Conservation (phyloP, 2,797 vertebrate species). For the Muraenolepis orangiensis region DNA sequence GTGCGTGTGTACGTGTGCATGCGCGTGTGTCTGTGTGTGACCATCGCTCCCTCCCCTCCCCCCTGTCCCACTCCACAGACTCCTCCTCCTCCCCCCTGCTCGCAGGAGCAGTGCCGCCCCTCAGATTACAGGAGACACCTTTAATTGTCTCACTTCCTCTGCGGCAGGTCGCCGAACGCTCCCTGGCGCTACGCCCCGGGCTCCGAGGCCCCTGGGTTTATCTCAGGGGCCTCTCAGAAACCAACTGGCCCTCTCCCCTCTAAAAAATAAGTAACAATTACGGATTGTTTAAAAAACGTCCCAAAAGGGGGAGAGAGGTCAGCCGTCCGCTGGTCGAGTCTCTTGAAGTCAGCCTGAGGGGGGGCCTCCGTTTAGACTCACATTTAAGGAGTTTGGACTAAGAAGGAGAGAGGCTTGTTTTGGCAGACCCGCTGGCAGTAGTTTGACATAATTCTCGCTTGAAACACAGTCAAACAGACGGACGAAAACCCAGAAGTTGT, state of each 20-base stretch:
- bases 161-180: constrained; percentile 2
- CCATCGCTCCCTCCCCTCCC: constrained; percentile 47
- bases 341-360: background rate
- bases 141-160: constrained; percentile 28
- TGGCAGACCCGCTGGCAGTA: background rate
- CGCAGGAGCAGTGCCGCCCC: constrained; percentile 9
- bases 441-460: background rate
- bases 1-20: too few species aligned
- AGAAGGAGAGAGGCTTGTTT: background rate
- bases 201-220: too few species aligned
- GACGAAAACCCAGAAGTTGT: background rate
- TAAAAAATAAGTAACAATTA: background rate
- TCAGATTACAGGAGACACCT: constrained; percentile 38
- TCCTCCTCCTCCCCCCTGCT: constrained; percentile 14
- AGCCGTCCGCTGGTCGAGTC: background rate
- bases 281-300: background rate
- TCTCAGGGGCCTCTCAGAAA: too few species aligned
- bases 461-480: background rate
- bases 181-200: background rate
- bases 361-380: background rate
- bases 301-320: background rate
- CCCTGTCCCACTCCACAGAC: constrained; percentile 1
- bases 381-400: background rate
- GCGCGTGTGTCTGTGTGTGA: too few species aligned
- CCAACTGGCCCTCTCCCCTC: too few species aligned